Percentiles rank a stretch among this genome's conserved stretches.
These are phyloP conservation scores for Catagonus wagneri DNA, from an alignment of 2,113 vertebrate genomes.

Conservation along the genomic window DNA sequence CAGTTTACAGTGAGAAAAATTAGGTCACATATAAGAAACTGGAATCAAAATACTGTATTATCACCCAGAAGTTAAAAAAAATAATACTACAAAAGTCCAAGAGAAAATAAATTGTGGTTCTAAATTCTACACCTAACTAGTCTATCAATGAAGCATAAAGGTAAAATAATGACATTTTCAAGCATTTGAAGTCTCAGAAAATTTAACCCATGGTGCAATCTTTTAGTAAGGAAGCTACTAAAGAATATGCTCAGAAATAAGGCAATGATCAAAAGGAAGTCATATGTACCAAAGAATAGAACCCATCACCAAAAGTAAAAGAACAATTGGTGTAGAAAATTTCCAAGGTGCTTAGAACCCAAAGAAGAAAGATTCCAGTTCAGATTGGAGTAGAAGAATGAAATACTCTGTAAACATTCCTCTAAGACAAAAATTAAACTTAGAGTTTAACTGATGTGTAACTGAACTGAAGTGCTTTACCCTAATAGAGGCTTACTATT, in stretches of 20 bases:
- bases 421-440: not conserved
- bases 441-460: not conserved
- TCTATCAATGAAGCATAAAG: not conserved
- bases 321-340: not conserved
- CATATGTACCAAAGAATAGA: not conserved
- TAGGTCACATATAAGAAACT: not conserved
- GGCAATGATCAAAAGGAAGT: not conserved
- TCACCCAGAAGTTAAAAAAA: constrained; percentile 4
- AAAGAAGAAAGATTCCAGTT: not conserved
- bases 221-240: not conserved
- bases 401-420: not conserved
- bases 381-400: not conserved
- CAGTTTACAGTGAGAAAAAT: not conserved
- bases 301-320: not conserved
- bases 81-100: not conserved
- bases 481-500: not conserved
- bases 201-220: accelerated
- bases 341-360: not conserved
- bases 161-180: not conserved
- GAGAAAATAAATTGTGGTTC: not conserved
- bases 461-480: no score
- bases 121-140: not conserved
- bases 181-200: not conserved
- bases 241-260: not conserved
- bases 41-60: not conserved